These are phyloP conservation scores for Cantharis nigra DNA, from an alignment of 2,888 invertebrate species.

Conservation along the genomic window DNA sequence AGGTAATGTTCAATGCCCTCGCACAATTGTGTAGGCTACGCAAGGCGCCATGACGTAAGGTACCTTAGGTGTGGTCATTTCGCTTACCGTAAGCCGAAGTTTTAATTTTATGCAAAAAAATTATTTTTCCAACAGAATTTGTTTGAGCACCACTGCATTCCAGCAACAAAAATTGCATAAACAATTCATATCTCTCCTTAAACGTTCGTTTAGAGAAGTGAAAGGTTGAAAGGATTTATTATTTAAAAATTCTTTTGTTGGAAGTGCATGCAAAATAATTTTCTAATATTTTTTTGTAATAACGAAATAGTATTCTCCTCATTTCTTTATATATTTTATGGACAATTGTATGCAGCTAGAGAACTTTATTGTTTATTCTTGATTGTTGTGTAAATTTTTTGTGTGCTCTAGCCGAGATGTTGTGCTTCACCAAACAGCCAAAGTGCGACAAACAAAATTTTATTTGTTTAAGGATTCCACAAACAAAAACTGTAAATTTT, in stretches of 20 bases:
- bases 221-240: neutral
- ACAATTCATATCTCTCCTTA: neutral
- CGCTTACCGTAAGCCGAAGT: constrained; percentile 21
- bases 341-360: neutral
- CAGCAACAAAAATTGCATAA: neutral
- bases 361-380: neutral
- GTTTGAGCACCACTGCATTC: neutral
- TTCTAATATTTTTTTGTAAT: neutral
- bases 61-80: constrained; percentile 22
- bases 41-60: constrained; percentile 28
- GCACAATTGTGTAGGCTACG: constrained; percentile 23
- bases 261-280: neutral
- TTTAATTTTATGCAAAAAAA: neutral
- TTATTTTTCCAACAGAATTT: neutral
- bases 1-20: constrained; percentile 27
- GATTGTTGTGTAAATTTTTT: neutral
- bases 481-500: neutral
- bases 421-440: neutral
- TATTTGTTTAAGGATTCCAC: neutral
- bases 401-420: neutral
- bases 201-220: neutral
- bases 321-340: neutral
- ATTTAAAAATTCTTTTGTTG: neutral
- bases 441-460: neutral
- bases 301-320: neutral